phyloP scores from a whole-genome alignment of 2,888 invertebrate genomes.

The Pammene aurita region DNA sequence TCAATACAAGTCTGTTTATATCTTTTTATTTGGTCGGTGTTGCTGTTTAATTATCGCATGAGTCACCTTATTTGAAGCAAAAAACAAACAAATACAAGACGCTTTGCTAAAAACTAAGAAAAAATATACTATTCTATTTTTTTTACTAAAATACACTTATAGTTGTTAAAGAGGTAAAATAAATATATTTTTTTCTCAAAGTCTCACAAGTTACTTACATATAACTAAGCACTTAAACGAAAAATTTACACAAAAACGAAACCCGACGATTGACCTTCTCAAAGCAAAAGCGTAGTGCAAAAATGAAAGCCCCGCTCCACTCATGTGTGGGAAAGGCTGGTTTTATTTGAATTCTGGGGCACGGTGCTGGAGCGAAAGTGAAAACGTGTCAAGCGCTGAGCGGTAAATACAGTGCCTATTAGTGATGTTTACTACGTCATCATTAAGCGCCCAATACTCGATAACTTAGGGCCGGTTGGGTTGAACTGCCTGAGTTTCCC shows the following conservation, averaged over 20 bases:
- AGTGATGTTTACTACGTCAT: slow-evolving; percentile 13
- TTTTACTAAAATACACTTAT: too few species aligned
- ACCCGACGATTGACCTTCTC: slow-evolving; percentile 52
- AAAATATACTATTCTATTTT: too few species aligned
- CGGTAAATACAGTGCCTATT: slow-evolving; percentile 40
- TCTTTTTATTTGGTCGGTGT: too few species aligned
- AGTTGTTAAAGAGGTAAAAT: too few species aligned
- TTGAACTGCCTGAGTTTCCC: not conserved
- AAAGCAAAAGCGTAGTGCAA: slow-evolving; percentile 49
- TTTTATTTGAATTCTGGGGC: slow-evolving; percentile 46
- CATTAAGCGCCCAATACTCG: not conserved
- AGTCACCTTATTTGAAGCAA: too few species aligned
- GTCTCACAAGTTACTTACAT: slow-evolving; percentile 1
- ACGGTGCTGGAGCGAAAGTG: slow-evolving; percentile 60
- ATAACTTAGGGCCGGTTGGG: not conserved
- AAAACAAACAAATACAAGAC: too few species aligned
- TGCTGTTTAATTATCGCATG: too few species aligned
- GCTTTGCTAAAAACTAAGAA: too few species aligned
- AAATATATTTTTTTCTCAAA: too few species aligned
- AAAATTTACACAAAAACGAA: slow-evolving; percentile 44
- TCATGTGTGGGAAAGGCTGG: slow-evolving; percentile 38
- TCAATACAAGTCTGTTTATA: too few species aligned
- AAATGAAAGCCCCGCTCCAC: slow-evolving; percentile 49
- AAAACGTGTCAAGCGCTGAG: slow-evolving; percentile 69
- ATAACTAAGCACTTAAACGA: slow-evolving; percentile 27